phyloP scores from a whole-genome alignment of 53 echinoderm and acorn worm species.

The Mesocentrotus franciscanus region DNA sequence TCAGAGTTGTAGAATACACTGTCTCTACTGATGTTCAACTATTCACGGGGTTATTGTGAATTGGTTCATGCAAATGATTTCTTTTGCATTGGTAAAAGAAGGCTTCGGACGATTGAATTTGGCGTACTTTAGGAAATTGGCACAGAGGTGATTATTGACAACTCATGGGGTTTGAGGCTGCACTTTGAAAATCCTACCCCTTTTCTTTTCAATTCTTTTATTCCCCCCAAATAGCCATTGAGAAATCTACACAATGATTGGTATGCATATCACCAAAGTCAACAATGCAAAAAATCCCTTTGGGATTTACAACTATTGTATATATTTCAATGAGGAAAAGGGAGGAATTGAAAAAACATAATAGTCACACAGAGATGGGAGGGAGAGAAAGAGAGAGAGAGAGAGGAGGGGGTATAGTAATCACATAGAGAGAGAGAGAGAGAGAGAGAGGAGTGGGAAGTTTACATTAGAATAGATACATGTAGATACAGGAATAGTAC shows the following conservation, averaged over 20 bases:
- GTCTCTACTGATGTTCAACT: not conserved
- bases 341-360: not conserved
- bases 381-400: not conserved
- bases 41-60: not conserved
- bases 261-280: constrained; percentile 37
- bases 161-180: not conserved
- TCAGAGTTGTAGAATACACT: not conserved
- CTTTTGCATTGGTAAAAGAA: not conserved
- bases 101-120: not conserved
- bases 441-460: not conserved
- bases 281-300: constrained; percentile 31
- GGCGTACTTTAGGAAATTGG: constrained; percentile 2
- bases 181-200: not conserved
- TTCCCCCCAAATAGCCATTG: not conserved
- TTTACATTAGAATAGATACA: no score
- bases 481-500: no score
- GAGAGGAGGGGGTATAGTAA: not conserved
- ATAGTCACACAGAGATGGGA: not conserved
- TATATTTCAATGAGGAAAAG: not conserved
- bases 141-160: not conserved
- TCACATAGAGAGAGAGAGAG: not conserved
- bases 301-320: not conserved
- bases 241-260: constrained; percentile 23
- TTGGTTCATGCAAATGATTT: not conserved
- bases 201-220: not conserved